These are phyloP conservation scores for Nomada ferruginata DNA, from an alignment of 2,888 invertebrate genomes.

Conservation along the genomic window DNA sequence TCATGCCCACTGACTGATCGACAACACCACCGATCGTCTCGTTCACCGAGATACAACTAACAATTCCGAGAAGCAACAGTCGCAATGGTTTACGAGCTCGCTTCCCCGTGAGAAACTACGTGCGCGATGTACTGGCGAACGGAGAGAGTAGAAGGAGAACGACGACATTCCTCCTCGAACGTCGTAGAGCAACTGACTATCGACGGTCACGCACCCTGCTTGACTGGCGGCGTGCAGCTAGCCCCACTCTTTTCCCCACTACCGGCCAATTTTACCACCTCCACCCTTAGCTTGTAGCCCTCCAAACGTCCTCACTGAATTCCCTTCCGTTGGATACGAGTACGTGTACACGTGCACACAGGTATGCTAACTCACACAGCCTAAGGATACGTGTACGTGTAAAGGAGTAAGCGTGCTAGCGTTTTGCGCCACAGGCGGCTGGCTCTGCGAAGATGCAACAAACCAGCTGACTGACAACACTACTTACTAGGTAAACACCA, in stretches of 20 bases:
- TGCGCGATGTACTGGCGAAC: slow-evolving; percentile 27
- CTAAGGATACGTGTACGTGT: not conserved
- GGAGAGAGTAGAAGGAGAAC: slow-evolving; percentile 1
- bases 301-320: slow-evolving; percentile 32
- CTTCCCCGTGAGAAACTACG: slow-evolving; percentile 49
- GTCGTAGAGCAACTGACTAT: slow-evolving; percentile 77
- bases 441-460: slow-evolving; percentile 70
- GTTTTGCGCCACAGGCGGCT: slow-evolving; percentile 63
- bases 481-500: slow-evolving; percentile 78
- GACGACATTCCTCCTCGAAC: slow-evolving; percentile 64
- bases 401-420: slow-evolving; percentile 18
- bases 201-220: slow-evolving; percentile 79
- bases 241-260: slow-evolving; percentile 70
- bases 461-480: slow-evolving; percentile 78
- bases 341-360: slow-evolving; percentile 1
- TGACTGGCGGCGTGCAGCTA: slow-evolving; percentile 75
- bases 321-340: slow-evolving; percentile 28
- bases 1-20: slow-evolving; percentile 40
- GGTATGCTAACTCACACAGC: slow-evolving; percentile 8
- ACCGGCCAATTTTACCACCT: slow-evolving; percentile 51
- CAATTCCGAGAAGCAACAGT: not conserved
- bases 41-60: not conserved
- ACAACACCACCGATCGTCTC: not conserved
- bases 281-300: slow-evolving; percentile 38
- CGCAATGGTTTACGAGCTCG: not conserved